Evolutionary conservation across 2,113 vertebrate species (phyloP), one percentile per base, ranked within the genome.

Genomic region (Turnix velox): DNA sequence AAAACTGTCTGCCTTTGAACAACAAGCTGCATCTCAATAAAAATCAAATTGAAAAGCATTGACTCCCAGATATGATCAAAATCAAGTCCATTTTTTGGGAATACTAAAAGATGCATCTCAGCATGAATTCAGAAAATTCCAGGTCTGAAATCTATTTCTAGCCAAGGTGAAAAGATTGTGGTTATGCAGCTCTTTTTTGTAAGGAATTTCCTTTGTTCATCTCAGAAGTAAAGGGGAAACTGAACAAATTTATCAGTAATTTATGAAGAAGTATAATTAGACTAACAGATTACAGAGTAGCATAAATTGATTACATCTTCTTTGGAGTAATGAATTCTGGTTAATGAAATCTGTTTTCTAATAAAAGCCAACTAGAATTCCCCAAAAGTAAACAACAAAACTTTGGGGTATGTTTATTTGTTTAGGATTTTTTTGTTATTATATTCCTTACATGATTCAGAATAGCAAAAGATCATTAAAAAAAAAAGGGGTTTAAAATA

Each of bases 381-480:
- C 3, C 5, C 3, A 43, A 59, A 92, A 49, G 3, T 14, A 58
- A 67, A 66, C 2, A 45, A 69, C 40, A 9, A 10, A 22, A 14
- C 1, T 11, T 37, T 58, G 14, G 22, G 5, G 12, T 25, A 24
- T 46, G 45, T 23, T 46, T 46, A 12, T 48, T 48, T 48, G n/a
- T n/a, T n/a, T n/a, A 0, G 5, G 2, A 2, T 3, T 3, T 4
- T n/a, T 12, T 20, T 7, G 8, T 15, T 20, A 2, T 25, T 31
- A 52, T 54, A 48, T 28, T 40, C 18, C 3, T 74, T 13, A 46
- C 30, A 2, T 14, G 6, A 48, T 35, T 40, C 43, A 46, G 9
- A 57, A 77, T 5, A 6, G 4, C 8, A 75, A 62, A 75, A 62
- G 17, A 52, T 31, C 14, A 52, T 59, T 18, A 5, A 8, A 40